Conservation (phyloP, 1,140 invertebrate species). For the Diprion similis region DNA sequence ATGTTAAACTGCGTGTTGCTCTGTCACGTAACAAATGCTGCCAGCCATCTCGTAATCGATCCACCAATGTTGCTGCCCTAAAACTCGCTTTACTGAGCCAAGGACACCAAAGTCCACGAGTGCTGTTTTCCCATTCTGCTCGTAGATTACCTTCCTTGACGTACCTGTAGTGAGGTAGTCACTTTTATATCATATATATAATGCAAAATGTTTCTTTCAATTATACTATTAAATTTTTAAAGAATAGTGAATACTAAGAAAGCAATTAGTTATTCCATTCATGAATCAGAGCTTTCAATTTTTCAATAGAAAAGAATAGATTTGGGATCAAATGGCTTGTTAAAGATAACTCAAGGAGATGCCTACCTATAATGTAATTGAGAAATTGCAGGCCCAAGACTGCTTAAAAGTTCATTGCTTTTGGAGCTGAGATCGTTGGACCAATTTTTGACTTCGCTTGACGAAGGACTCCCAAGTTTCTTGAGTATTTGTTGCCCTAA, state of each 20-base stretch:
- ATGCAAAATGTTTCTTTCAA: too few species aligned
- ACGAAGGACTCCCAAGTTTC: slow-evolving; percentile 38
- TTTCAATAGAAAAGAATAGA: background rate
- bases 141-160: slow-evolving; percentile 65
- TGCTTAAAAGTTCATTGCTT: slow-evolving; percentile 54
- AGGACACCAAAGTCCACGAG: slow-evolving; percentile 72
- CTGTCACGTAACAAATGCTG: slow-evolving; percentile 88
- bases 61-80: slow-evolving; percentile 77
- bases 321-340: background rate
- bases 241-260: slow-evolving; percentile 13
- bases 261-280: slow-evolving; percentile 19
- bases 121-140: slow-evolving; percentile 78
- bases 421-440: slow-evolving; percentile 53
- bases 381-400: slow-evolving; percentile 61
- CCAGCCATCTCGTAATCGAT: slow-evolving; percentile 87
- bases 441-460: slow-evolving; percentile 48
- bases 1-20: slow-evolving; percentile 82
- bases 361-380: slow-evolving; percentile 67
- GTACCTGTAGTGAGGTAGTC: slow-evolving; percentile 38
- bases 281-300: background rate
- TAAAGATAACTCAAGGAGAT: slow-evolving; percentile 9
- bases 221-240: too few species aligned
- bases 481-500: slow-evolving; percentile 44
- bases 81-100: slow-evolving; percentile 70
- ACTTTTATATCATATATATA: background rate